A percentile compares a stretch with the other conserved stretches of the same genome.
These are phyloP conservation scores for Triops cancriformis DNA, from an alignment of 1,140 invertebrate genomes.

Conservation along the genomic window DNA sequence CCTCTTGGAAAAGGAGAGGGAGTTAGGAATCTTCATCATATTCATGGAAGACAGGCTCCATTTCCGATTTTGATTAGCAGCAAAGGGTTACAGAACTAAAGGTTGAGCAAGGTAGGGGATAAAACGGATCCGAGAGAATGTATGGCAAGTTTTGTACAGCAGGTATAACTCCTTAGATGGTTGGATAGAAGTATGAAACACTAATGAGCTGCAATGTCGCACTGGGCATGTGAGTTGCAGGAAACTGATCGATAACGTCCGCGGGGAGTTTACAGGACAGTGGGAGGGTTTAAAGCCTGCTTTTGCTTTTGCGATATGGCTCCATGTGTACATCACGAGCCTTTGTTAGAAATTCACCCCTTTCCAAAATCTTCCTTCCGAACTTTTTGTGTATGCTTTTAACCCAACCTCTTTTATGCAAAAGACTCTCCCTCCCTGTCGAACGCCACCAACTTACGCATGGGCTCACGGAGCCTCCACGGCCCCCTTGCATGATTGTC, in stretches of 20 bases:
- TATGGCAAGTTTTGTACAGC: background rate
- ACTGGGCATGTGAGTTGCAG: slow-evolving; percentile 12
- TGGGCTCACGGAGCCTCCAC: background rate
- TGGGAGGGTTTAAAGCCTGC: background rate
- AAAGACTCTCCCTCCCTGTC: no score
- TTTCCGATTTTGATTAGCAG: no score
- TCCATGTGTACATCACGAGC: background rate
- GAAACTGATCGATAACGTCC: background rate
- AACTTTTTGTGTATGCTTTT: background rate
- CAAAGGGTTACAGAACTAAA: no score
- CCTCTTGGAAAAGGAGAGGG: no score
- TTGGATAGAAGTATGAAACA: background rate
- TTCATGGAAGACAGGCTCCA: no score
- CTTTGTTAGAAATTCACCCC: slow-evolving; percentile 2
- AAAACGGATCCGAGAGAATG: background rate
- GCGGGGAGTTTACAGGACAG: slow-evolving; percentile 1
- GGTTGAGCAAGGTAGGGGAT: no score
- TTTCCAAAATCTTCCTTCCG: background rate
- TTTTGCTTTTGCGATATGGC: background rate
- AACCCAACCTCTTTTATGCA: slow-evolving; percentile 1
- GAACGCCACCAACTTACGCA: background rate
- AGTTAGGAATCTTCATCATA: no score
- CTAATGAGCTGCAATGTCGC: slow-evolving; percentile 12
- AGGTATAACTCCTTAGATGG: background rate
- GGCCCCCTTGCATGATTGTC: background rate